Base-by-base conservation (phyloP, 2,113 vertebrate genomes). In the Anguilla japonica region DNA sequence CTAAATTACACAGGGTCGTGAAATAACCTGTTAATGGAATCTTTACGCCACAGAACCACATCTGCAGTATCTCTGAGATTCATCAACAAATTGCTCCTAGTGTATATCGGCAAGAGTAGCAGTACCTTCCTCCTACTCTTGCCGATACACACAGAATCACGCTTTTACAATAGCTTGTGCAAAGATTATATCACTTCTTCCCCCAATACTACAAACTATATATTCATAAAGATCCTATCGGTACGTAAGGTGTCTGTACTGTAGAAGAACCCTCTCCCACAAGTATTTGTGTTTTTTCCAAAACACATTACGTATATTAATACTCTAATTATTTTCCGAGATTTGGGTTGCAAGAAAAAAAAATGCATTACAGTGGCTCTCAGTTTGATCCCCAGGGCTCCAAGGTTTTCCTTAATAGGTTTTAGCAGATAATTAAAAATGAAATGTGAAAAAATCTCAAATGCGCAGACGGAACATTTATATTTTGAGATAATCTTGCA, bases 181-280 rank as follows among this genome's bases (percentile, higher is more conserved):
- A 1, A 89, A 91, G 92, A 93, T 94, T 92, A 90, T 91, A 92
- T 91, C 89, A 88, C 91, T 90, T 90, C 89, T n/a, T 84, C 89
- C 85, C 89, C 90, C 88, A 84, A 86, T 41, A 87, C 84, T 87
- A 90, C 85, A 87, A 91, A 89, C 84, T 89, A 89, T 46, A 89
- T 88, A 93, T 93, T 92, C 87, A 91, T 93, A 93, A 92, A 78
- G 63, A 82, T 71, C 26, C 56, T 79, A 71, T 40, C 57, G 3
- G 75, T 90, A 26, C 26, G 41, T 26, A 75, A 11, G 26, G 43
- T 26, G 60, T 63, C 26, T 15, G 83, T 67, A 46, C 26, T 15
- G 83, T 67, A 43, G 83, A 13, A 79, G 75, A 6, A 20, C 39
- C 40, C 41, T 84, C 41, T 8, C 15, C 40, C 83, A 84, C 40